phyloP scores from a whole-genome alignment of 2,888 invertebrate genomes.

The Neocrepidodera transversa region DNA sequence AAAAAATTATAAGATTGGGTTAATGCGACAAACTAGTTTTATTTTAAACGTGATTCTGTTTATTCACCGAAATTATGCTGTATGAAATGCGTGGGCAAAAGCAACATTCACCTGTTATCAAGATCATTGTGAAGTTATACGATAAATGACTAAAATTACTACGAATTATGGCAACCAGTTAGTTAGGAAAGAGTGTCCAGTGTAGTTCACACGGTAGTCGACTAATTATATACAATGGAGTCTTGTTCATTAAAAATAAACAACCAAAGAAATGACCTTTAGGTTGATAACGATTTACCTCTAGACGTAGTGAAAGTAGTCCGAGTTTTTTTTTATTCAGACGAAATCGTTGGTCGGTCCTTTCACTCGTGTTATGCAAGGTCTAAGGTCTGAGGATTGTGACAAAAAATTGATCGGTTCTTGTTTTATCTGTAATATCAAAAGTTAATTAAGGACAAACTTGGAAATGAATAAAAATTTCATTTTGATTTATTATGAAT shows the following conservation, averaged over 20 bases:
- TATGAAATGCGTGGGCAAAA: constrained; percentile 7
- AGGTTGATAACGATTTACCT: constrained; percentile 25
- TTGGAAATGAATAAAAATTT: too few relatives aligned
- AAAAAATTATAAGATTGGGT: too few relatives aligned
- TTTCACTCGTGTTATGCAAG: constrained; percentile 16
- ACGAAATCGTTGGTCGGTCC: background rate
- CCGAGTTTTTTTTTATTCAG: constrained; percentile 3
- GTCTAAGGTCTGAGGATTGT: background rate
- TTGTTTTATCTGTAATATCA: too few relatives aligned
- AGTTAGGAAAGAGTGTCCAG: constrained; percentile 20
- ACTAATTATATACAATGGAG: constrained; percentile 30
- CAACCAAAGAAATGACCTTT: constrained; percentile 26
- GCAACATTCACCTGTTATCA: constrained; percentile 8
- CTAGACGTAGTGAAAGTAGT: constrained; percentile 16
- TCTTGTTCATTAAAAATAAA: constrained; percentile 31
- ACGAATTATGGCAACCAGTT: constrained; percentile 14
- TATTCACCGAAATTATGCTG: background rate
- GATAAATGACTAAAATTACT: background rate
- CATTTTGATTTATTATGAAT: too few relatives aligned
- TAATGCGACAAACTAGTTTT: too few relatives aligned
- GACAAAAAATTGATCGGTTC: too few relatives aligned
- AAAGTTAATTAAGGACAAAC: too few relatives aligned
- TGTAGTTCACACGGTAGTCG: constrained; percentile 31
- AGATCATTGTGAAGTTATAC: constrained; percentile 10
- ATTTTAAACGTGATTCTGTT: background rate